Percentiles rank a stretch among this genome's conserved stretches.
phyloP scores from a whole-genome alignment of 1,140 invertebrate species.

The Sitobion miscanthi region DNA sequence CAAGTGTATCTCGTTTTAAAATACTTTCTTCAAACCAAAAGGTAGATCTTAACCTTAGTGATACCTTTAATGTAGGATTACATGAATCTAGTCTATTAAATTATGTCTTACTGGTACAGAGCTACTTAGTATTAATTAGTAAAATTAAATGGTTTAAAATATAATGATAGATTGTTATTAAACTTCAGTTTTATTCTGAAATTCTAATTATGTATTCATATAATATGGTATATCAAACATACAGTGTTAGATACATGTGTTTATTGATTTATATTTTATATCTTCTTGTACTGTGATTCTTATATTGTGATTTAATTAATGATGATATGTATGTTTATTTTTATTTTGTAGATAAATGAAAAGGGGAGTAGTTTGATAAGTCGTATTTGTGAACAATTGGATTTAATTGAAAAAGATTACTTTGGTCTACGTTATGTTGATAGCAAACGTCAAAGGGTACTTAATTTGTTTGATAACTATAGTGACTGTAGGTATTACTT shows the following conservation, averaged over 20 bases:
- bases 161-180: too few species aligned
- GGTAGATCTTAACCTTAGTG: too few species aligned
- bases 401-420: slow-evolving; percentile 95
- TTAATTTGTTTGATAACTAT: slow-evolving; percentile 59
- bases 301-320: neutral
- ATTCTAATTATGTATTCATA: neutral
- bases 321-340: slow-evolving; percentile 16
- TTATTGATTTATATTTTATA: neutral
- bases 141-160: too few species aligned
- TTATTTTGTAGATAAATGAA: slow-evolving; percentile 80
- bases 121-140: too few species aligned
- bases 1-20: too few species aligned
- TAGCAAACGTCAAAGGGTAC: slow-evolving; percentile 87
- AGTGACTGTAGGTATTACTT: slow-evolving; percentile 2
- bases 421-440: slow-evolving; percentile 96
- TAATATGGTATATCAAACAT: too few species aligned
- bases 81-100: too few species aligned
- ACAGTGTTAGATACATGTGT: too few species aligned
- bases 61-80: too few species aligned
- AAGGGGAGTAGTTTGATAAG: slow-evolving; percentile 93
- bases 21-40: too few species aligned
- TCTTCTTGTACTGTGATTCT: neutral
- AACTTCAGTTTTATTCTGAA: neutral
- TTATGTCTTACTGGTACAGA: too few species aligned
- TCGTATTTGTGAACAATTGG: slow-evolving; percentile 90